These are phyloP conservation scores for Melanotaenia parkinsoni DNA, from an alignment of 2,797 vertebrate genomes.

Conservation along the genomic window DNA sequence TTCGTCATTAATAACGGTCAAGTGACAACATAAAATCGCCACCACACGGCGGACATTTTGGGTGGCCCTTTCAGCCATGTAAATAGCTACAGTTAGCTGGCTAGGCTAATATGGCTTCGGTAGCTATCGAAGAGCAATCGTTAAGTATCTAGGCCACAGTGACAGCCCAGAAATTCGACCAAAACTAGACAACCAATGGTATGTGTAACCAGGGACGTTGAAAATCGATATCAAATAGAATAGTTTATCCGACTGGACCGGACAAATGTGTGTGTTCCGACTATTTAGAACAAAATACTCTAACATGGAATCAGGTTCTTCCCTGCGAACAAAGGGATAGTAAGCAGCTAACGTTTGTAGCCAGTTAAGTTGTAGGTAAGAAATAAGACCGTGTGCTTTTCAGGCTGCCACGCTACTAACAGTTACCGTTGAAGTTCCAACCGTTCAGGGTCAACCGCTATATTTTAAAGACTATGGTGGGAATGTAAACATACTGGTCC, in stretches of 20 bases:
- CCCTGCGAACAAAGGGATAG: constrained; percentile 74
- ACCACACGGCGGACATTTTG: constrained; percentile 86
- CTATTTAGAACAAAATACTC: background rate
- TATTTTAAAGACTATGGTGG: background rate
- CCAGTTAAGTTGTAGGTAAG: background rate
- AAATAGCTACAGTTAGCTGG: constrained; percentile 57
- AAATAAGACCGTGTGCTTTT: background rate
- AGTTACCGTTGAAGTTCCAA: background rate
- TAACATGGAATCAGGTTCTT: background rate
- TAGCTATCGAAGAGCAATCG: constrained; percentile 29
- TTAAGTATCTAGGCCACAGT: constrained; percentile 47
- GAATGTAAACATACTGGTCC: background rate
- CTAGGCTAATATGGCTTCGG: constrained; percentile 51
- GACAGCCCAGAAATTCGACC: constrained; percentile 9
- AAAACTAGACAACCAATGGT: constrained; percentile 6
- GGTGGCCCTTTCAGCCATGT: constrained; percentile 66
- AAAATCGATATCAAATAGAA: fast-evolving
- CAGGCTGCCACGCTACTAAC: no score
- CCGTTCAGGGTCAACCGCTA: background rate
- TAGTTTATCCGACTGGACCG: fast-evolving
- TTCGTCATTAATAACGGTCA: background rate
- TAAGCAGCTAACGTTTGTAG: constrained; percentile 39
- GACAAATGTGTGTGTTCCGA: fast-evolving
- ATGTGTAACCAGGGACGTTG: background rate
- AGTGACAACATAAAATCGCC: constrained; percentile 33